Conservation (phyloP, 2,888 invertebrate genomes). For the Crioceris asparagi region DNA sequence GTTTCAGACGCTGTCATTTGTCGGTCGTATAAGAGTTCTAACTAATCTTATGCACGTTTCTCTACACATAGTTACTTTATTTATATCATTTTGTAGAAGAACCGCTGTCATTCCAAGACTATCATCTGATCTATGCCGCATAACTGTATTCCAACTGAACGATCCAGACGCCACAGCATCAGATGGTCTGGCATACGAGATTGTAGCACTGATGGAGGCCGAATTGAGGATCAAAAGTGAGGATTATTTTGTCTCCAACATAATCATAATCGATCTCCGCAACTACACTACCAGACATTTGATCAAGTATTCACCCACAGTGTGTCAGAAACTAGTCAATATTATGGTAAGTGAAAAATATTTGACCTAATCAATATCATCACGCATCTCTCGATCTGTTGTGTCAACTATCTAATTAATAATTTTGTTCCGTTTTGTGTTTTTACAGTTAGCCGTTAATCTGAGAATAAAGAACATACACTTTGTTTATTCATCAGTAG, state of each 20-base stretch:
- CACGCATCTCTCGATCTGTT: no score
- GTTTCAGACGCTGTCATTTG: no score
- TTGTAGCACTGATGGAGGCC: conserved; percentile 19
- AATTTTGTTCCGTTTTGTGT: conserved; percentile 1
- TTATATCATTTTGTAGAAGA: no score
- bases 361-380: no score
- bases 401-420: no score
- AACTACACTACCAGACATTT: conserved; percentile 17
- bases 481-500: conserved; percentile 31
- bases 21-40: no score
- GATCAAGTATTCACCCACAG: conserved; percentile 22
- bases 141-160: conserved; percentile 37
- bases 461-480: conserved; percentile 33
- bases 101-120: conserved; percentile 38
- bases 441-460: conserved; percentile 27
- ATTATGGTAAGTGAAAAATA: conserved; percentile 19
- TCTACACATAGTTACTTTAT: no score
- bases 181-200: conserved; percentile 17
- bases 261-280: conserved; percentile 19
- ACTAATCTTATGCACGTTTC: no score
- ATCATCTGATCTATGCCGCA: conserved; percentile 37
- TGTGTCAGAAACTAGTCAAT: conserved; percentile 19
- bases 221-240: conserved; percentile 17
- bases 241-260: conserved; percentile 21
- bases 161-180: conserved; percentile 18